These are phyloP conservation scores for Acanthoscelides obtectus DNA, from an alignment of 2,888 invertebrate species.

Conservation along the genomic window DNA sequence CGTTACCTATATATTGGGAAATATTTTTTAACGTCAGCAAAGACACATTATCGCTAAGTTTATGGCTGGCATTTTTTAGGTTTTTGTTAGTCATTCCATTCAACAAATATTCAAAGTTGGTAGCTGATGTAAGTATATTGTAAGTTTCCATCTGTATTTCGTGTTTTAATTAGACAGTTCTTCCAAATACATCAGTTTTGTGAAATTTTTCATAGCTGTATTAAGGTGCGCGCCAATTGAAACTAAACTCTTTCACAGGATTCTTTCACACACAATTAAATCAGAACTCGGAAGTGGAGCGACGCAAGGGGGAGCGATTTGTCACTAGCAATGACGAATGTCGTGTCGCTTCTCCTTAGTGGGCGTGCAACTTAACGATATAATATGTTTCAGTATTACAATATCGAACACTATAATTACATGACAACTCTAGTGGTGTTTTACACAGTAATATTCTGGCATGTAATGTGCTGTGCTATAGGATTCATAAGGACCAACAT, in stretches of 20 bases:
- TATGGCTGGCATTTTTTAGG: conserved; percentile 17
- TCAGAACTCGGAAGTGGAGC: too few relatives aligned
- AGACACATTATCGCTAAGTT: conserved; percentile 4
- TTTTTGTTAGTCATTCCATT: conserved; percentile 22
- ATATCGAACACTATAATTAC: conserved; percentile 30
- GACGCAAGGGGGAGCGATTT: too few relatives aligned
- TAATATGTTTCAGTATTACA: conserved; percentile 26
- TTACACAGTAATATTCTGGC: conserved; percentile 32
- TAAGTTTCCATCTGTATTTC: neutral
- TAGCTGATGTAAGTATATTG: conserved; percentile 22
- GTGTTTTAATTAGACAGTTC: neutral
- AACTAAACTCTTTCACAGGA: too few relatives aligned
- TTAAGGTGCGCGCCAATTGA: too few relatives aligned
- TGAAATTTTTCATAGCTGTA: too few relatives aligned
- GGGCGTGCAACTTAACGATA: too few relatives aligned
- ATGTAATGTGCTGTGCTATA: conserved; percentile 27
- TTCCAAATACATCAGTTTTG: neutral
- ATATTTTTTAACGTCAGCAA: conserved; percentile 12
- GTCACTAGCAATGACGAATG: too few relatives aligned
- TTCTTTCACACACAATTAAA: too few relatives aligned
- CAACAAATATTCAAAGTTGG: conserved; percentile 21
- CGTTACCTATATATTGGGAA: conserved; percentile 17
- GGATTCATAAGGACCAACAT: conserved; percentile 15
- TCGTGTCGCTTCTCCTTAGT: too few relatives aligned
- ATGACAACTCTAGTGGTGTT: conserved; percentile 29